phyloP scores from a whole-genome alignment of 2,888 invertebrate genomes.

The Crepidodera aurea region DNA sequence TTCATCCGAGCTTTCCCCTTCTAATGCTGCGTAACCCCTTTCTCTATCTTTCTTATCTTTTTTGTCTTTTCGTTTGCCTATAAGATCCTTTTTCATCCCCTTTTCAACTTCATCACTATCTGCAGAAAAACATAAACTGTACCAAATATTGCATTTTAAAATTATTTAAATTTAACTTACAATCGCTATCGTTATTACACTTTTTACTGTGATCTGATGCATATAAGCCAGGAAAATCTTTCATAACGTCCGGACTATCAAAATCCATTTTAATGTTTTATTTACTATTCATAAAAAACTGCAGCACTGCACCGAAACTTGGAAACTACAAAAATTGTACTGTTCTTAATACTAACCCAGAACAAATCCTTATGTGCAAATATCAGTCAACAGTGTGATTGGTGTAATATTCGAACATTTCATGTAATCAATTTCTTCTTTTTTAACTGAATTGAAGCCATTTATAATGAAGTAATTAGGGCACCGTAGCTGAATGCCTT shows the following conservation, averaged over 20 bases:
- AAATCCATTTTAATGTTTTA: slow-evolving; percentile 71
- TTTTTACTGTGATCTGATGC: slow-evolving; percentile 81
- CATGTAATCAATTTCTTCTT: neutral
- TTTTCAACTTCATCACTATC: slow-evolving; percentile 87
- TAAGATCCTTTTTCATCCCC: slow-evolving; percentile 79
- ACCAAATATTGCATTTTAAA: slow-evolving; percentile 4
- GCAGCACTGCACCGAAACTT: neutral
- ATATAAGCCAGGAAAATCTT: slow-evolving; percentile 88
- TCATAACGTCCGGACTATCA: slow-evolving; percentile 89
- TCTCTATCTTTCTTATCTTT: slow-evolving; percentile 88
- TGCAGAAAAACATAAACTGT: slow-evolving; percentile 54
- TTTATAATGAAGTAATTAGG: neutral
- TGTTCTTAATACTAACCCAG: neutral
- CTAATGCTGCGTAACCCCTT: slow-evolving; percentile 89
- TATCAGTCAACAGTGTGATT: neutral
- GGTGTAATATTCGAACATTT: neutral
- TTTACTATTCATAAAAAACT: slow-evolving; percentile 13
- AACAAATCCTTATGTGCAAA: neutral
- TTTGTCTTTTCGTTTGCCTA: slow-evolving; percentile 83
- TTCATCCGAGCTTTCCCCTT: slow-evolving; percentile 92
- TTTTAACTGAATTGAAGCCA: neutral
- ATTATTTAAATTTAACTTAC: slow-evolving; percentile 60
- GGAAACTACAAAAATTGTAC: neutral
- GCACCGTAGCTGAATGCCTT: no score
- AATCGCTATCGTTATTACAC: slow-evolving; percentile 80